Evolutionary conservation across 2,113 vertebrate genomes (phyloP).

Genomic region (Eurypyga helias): DNA sequence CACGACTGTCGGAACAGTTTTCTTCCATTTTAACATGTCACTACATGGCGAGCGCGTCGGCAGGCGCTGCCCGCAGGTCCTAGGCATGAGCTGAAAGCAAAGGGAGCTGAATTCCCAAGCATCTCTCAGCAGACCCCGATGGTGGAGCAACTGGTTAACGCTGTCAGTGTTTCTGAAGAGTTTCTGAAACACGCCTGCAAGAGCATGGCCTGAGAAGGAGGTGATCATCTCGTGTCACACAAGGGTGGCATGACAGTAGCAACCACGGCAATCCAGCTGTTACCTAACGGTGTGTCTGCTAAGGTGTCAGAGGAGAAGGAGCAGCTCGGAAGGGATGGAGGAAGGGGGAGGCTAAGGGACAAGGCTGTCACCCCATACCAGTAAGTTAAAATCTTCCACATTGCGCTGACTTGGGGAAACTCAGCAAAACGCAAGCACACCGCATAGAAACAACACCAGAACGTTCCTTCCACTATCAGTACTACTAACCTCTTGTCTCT

Average conservation of each 20-base stretch:
- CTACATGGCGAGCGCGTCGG: not conserved
- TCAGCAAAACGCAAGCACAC: not conserved
- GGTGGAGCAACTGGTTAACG: no score
- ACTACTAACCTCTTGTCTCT: conserved; percentile 38
- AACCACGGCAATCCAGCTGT: accelerated
- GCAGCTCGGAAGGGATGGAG: not conserved
- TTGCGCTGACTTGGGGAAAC: accelerated
- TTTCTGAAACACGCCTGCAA: not conserved
- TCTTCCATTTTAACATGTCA: not conserved
- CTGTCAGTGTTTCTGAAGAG: not conserved
- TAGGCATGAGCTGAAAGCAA: not conserved
- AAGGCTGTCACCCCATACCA: not conserved
- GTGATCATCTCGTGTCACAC: not conserved
- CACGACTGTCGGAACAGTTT: not conserved
- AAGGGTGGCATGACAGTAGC: accelerated
- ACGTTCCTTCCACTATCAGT: not conserved
- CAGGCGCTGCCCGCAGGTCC: not conserved
- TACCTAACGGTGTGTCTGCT: not conserved
- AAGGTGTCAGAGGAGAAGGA: not conserved
- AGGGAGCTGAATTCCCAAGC: not conserved
- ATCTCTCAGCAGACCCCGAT: not conserved
- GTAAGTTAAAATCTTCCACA: not conserved
- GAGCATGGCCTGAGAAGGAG: not conserved
- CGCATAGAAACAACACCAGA: not conserved
- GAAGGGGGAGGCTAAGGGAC: not conserved